Conservation (phyloP, 2,888 invertebrate genomes). For the Amorpha juglandis region DNA sequence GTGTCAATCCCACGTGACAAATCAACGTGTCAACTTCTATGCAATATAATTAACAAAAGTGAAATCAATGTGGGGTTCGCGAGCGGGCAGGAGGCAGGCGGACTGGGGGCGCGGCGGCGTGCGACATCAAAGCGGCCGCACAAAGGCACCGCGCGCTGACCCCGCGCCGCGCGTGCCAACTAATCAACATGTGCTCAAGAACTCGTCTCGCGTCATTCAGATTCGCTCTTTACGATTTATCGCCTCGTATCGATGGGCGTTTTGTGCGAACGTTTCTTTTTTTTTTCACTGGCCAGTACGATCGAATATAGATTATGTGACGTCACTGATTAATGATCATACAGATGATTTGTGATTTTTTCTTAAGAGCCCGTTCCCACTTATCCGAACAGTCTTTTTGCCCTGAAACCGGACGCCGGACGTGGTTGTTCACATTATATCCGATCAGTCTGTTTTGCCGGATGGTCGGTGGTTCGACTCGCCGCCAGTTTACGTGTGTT, state of each 20-base stretch:
- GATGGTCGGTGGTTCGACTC: no score
- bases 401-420: no score
- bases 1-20: slow-evolving; percentile 28
- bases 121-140: slow-evolving; percentile 63
- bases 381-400: no score
- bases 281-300: background rate
- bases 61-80: slow-evolving; percentile 54
- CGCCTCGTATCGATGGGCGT: slow-evolving; percentile 14
- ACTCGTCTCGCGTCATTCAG: slow-evolving; percentile 21
- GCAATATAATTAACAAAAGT: slow-evolving; percentile 58
- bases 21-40: slow-evolving; percentile 38
- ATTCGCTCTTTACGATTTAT: slow-evolving; percentile 25
- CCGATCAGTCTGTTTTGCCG: no score
- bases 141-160: slow-evolving; percentile 40
- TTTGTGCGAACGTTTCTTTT: slow-evolving; percentile 4
- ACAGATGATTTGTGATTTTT: no score
- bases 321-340: background rate
- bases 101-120: slow-evolving; percentile 28
- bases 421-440: no score
- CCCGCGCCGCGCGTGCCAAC: slow-evolving; percentile 26
- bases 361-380: no score
- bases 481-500: no score
- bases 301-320: background rate
- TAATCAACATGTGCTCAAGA: slow-evolving; percentile 25
- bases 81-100: slow-evolving; percentile 26